Evolutionary conservation across 2,888 invertebrate genomes (phyloP).

Genomic region (Mesoligia furuncula): DNA sequence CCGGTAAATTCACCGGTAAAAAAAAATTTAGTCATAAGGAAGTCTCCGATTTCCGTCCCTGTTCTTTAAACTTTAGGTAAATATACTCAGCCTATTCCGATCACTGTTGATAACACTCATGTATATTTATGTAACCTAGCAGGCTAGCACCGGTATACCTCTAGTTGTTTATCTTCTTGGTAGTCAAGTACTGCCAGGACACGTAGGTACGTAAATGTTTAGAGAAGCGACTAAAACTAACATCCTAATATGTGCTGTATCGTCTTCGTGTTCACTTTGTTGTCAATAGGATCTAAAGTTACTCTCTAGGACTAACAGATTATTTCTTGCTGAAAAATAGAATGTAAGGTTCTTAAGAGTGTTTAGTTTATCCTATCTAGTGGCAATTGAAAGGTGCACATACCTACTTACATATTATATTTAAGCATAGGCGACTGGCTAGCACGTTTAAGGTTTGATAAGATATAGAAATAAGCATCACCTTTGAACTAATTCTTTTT

Average conservation of each 20-base stretch:
- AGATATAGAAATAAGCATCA: neutral
- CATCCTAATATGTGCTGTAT: conserved; percentile 29
- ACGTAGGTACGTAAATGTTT: conserved; percentile 40
- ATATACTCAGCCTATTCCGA: too few relatives aligned
- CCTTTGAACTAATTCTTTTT: neutral
- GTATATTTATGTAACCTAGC: neutral
- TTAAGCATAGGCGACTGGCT: too few relatives aligned
- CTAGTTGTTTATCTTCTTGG: conserved; percentile 25
- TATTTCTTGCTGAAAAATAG: neutral
- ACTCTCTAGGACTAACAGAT: neutral
- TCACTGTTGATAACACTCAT: neutral
- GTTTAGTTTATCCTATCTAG: neutral
- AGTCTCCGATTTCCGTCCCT: too few relatives aligned
- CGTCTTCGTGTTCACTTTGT: conserved; percentile 12
- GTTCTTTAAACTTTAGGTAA: too few relatives aligned
- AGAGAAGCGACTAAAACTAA: conserved; percentile 36
- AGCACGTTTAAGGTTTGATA: too few relatives aligned
- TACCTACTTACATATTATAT: too few relatives aligned
- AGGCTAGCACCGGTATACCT: neutral
- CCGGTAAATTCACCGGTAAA: too few relatives aligned
- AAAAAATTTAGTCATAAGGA: too few relatives aligned
- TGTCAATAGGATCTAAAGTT: neutral
- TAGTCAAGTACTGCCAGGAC: conserved; percentile 3
- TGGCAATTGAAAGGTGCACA: too few relatives aligned
- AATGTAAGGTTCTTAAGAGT: neutral